Evolutionary conservation across 2,888 invertebrate species (phyloP), one percentile per base, ranked within the genome.

Genomic region (Cerastis rubricosa): DNA sequence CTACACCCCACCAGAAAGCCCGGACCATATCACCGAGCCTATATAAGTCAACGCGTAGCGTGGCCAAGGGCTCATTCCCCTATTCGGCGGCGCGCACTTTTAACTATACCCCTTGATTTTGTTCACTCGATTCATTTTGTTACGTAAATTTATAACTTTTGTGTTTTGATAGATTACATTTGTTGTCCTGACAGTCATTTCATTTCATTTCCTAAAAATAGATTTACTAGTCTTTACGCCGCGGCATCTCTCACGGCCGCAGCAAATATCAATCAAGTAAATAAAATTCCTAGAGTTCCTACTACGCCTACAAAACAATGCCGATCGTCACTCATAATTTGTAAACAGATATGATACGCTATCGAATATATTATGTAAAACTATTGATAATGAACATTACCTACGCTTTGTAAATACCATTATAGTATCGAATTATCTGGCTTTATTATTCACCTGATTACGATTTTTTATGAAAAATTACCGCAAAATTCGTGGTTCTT

Each of bases 331-430:
- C 35, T 76, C 22, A 45, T 66, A 22, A 54, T 35, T 54, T 25
- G 19, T 49, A 47, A 54, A 71, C 59, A 51, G 64, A 68, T 77
- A 78, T 17, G 57, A 54, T 78, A 65, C 25, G 19, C 9, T 72
- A 83, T 78, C 47, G 45, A 59, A 69, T 54, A 65, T 69, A 66
- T 70, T 68, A 71, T 77, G 47, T 76, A 77, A 82, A 67, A 70
- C 35, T 57, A 63, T 47, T 45, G 63, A 68, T 78, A 78, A 47
- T 47, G 57, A 19, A 63, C 35, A 75, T 61, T 76, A n/a, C n/a
- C n/a, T n/a, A 65, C 22, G 65, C 65, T 25, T 57, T 25, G 35
- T 17, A 74, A 75, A 74, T 29, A 29, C 61, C 19, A 6, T 29
- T 63, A 74, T 29, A 19, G 6, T 25, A 63, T n/a, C 57, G n/a